phyloP scores from a whole-genome alignment of 2,888 invertebrate genomes.

The Eueremaeus valkanovi region DNA sequence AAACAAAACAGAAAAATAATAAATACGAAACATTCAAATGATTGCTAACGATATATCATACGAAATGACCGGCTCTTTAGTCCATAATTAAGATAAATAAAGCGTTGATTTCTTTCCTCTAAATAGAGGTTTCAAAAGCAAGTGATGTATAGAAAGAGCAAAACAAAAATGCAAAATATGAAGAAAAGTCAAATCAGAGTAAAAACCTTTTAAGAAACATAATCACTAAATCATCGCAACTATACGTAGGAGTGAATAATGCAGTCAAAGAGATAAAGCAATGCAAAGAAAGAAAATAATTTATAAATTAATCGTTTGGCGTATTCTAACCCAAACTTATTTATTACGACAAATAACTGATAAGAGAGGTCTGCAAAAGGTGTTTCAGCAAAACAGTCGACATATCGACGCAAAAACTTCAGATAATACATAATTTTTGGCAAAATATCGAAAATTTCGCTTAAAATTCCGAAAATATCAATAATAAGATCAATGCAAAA shows the following conservation, averaged over 20 bases:
- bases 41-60: background rate
- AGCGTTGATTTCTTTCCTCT: background rate
- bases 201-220: background rate
- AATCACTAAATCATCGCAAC: background rate
- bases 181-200: background rate
- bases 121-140: background rate
- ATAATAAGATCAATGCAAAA: background rate
- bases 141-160: too few relatives aligned
- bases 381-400: background rate
- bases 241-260: constrained; percentile 8
- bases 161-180: background rate
- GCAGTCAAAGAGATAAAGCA: background rate
- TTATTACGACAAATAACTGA: background rate
- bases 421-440: background rate
- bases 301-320: too few relatives aligned
- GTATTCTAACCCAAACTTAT: background rate
- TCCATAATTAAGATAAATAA: constrained; percentile 3
- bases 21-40: background rate
- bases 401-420: too few relatives aligned
- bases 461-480: background rate
- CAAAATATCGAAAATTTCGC: too few relatives aligned
- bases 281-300: background rate
- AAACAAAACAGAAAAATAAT: too few relatives aligned
- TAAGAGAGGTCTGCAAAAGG: background rate
- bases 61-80: background rate